Base-by-base conservation (phyloP, 1,140 invertebrate genomes). In the Aradophagus sp. region DNA sequence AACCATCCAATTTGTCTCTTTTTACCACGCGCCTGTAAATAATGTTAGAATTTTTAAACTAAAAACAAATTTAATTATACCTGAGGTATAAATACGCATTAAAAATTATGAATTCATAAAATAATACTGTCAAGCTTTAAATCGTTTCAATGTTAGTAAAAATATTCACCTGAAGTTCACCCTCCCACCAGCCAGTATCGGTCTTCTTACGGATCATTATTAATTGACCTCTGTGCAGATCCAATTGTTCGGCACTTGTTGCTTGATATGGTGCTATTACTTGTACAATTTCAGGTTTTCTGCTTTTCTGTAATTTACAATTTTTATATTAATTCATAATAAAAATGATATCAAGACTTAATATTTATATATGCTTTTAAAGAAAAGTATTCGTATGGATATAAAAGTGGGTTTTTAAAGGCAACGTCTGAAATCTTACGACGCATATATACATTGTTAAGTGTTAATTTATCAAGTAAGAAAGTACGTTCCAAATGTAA, bases 111-210 rank as follows among this genome's bases (percentile, higher is more conserved):
- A 29, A 41, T 45, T 48, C 16, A 17, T 2, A 17, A 36, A 17
- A 36, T 14, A 5, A 14, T 27, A 45, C 11, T 41, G 10, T 35
- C 16, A 39, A 52, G n/a, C 19, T 38, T 19, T 50, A 19, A n/a
- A n/a, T n/a, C n/a, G n/a, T n/a, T n/a, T n/a, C n/a, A n/a, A n/a
- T n/a, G n/a, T n/a, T n/a, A n/a, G n/a, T 16, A 27, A 17, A 35
- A 70, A n/a, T n/a, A 39, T 20, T 31, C 48, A 87, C 95, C 87
- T 98, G 96, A 15, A 99, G 85, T 86, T 99, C 98, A 35, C 98
- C 98, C 89, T 99, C 97, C 98, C 98, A 99, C 97, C 97, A 99
- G 13, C 97, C 97, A 67, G 94, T 95, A 45, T 95, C 91, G 5
- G 95, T 95, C 81, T 99, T 99, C 84, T 98, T 98, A 8, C 96